These are phyloP conservation scores for Aethina tumida DNA, from an alignment of 1,140 invertebrate genomes.

Conservation along the genomic window DNA sequence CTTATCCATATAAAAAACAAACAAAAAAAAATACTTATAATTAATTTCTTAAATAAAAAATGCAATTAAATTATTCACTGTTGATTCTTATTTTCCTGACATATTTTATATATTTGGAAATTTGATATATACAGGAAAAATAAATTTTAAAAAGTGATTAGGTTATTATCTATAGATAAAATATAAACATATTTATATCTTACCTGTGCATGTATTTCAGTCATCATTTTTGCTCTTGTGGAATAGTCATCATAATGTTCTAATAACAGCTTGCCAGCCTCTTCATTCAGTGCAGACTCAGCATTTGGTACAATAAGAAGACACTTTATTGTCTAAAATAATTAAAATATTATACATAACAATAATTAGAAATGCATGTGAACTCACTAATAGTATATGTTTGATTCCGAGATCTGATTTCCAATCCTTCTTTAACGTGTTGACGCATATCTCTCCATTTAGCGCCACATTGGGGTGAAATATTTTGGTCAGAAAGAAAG, in stretches of 20 bases:
- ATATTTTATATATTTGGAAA: no score
- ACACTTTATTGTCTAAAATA: conserved; percentile 77
- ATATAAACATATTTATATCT: conserved; percentile 6
- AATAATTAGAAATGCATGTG: conserved; percentile 1
- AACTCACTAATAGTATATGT: conserved; percentile 80
- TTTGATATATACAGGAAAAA: background rate
- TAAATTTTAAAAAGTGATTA: conserved; percentile 1
- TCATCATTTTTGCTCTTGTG: conserved; percentile 84
- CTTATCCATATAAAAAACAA: no score
- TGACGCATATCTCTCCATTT: conserved; percentile 95
- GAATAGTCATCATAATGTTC: conserved; percentile 90
- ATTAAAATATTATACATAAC: conserved; percentile 5
- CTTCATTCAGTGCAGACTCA: conserved; percentile 89
- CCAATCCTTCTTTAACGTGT: conserved; percentile 96
- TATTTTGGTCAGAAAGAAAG: conserved; percentile 92
- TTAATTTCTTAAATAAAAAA: no score
- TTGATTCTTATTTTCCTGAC: no score
- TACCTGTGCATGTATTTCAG: conserved; percentile 83
- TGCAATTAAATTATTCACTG: no score
- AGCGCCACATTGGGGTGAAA: conserved; percentile 95
- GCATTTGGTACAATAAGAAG: conserved; percentile 89
- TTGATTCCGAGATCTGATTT: conserved; percentile 91
- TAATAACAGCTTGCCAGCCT: conserved; percentile 82
- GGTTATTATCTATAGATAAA: no score
- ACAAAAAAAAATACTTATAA: no score